Conservation (phyloP, 2,888 invertebrate species). For the Xanthia togata region DNA sequence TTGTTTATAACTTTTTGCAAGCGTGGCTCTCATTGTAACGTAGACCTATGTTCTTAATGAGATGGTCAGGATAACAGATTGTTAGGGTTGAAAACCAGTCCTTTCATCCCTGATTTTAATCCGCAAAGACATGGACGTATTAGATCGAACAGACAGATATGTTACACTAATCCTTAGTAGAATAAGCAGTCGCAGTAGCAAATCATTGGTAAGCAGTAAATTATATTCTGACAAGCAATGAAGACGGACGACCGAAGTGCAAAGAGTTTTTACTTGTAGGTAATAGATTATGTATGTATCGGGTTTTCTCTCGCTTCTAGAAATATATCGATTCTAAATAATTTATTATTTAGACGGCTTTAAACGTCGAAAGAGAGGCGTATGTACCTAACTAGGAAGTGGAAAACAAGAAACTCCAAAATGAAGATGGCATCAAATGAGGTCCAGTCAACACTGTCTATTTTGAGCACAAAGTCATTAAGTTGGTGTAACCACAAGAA, state of each 20-base stretch:
- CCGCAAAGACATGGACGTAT: constrained; percentile 48
- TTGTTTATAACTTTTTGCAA: constrained; percentile 5
- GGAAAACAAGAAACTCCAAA: constrained; percentile 11
- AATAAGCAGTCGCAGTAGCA: constrained; percentile 25
- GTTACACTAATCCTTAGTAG: constrained; percentile 50
- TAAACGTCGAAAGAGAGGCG: not conserved
- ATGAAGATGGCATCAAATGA: constrained; percentile 14
- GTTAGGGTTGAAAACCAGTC: constrained; percentile 5
- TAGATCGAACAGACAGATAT: constrained; percentile 51
- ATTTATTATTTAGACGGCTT: not conserved
- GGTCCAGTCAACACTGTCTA: constrained; percentile 2
- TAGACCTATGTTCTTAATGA: not conserved
- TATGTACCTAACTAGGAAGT: not conserved
- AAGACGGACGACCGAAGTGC: constrained; percentile 34
- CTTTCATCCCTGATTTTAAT: constrained; percentile 40
- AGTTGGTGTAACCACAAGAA: constrained; percentile 32
- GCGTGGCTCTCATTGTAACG: not conserved
- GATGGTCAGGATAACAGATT: not conserved
- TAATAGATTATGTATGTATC: constrained; percentile 20
- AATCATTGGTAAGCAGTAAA: constrained; percentile 41
- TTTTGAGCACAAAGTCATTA: constrained; percentile 37
- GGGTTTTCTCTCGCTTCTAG: constrained; percentile 30
- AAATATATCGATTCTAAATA: not conserved
- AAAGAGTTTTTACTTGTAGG: constrained; percentile 36
- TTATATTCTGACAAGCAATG: constrained; percentile 47